A percentile compares a stretch with the other conserved stretches of the same genome.
Conservation (phyloP, 2,888 invertebrate genomes). For the Lacanobia oleracea region DNA sequence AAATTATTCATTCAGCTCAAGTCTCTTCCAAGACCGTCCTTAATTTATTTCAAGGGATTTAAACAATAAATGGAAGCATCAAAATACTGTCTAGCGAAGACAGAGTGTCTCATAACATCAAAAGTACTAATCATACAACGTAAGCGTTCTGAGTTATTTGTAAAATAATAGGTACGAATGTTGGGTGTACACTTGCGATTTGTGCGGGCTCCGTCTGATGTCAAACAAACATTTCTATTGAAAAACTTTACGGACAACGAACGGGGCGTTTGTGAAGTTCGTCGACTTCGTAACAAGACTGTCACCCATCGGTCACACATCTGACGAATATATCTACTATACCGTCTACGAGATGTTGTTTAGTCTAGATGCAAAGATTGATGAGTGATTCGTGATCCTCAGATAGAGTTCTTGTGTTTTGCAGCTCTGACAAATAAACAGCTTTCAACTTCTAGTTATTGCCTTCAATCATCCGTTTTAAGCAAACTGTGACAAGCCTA, state of each 20-base stretch:
- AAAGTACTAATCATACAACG: conserved; percentile 58
- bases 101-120: conserved; percentile 40
- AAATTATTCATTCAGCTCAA: conserved; percentile 1
- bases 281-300: conserved; percentile 79
- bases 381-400: conserved; percentile 64
- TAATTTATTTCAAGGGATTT: conserved; percentile 23
- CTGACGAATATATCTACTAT: conserved; percentile 72
- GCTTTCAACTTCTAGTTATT: conserved; percentile 13
- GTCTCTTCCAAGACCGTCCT: conserved; percentile 9
- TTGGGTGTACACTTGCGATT: conserved; percentile 58
- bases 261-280: conserved; percentile 74
- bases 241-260: conserved; percentile 77
- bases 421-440: conserved; percentile 27
- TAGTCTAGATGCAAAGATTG: conserved; percentile 74
- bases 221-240: conserved; percentile 81
- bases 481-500: conserved; percentile 18
- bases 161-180: conserved; percentile 67
- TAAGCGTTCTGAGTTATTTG: conserved; percentile 58
- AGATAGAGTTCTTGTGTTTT: background rate
- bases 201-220: conserved; percentile 55
- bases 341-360: conserved; percentile 70
- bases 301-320: conserved; percentile 73
- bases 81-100: conserved; percentile 36
- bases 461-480: conserved; percentile 27
- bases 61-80: conserved; percentile 30